Evolutionary conservation across 2,888 invertebrate genomes (phyloP).

Genomic region (Hofmannophila pseudospretella): DNA sequence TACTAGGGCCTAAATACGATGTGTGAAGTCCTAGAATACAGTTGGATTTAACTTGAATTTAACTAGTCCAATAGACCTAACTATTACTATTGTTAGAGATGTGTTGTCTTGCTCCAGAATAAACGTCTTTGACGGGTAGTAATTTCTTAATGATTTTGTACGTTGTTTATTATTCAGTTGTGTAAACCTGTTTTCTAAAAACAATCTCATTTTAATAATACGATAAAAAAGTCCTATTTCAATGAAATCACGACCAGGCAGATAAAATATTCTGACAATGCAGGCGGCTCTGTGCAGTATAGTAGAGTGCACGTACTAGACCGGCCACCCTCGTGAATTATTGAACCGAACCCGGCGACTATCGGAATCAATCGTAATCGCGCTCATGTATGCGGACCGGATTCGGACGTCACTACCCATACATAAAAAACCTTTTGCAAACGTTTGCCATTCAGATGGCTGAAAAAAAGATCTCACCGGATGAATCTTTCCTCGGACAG

Average conservation of each 20-base stretch:
- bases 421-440: conserved; percentile 35
- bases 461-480: conserved; percentile 19
- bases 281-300: background rate
- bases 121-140: too few relatives aligned
- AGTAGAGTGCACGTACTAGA: conserved; percentile 9
- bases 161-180: too few relatives aligned
- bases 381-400: conserved; percentile 23
- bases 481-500: conserved; percentile 16
- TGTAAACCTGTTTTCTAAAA: too few relatives aligned
- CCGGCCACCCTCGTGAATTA: conserved; percentile 48
- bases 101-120: too few relatives aligned
- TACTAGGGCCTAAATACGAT: too few relatives aligned
- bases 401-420: conserved; percentile 29
- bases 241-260: background rate
- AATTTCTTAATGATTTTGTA: too few relatives aligned
- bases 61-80: too few relatives aligned
- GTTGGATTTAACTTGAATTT: too few relatives aligned
- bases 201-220: too few relatives aligned
- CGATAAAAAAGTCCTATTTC: background rate
- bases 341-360: conserved; percentile 29
- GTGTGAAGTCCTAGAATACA: too few relatives aligned
- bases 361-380: conserved; percentile 53
- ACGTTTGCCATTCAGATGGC: conserved; percentile 25
- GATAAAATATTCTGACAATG: background rate
- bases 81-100: too few relatives aligned